Percentiles rank a stretch among this genome's conserved stretches.
phyloP scores from a whole-genome alignment of 2,113 vertebrate species.

The Ellobius talpinus region DNA sequence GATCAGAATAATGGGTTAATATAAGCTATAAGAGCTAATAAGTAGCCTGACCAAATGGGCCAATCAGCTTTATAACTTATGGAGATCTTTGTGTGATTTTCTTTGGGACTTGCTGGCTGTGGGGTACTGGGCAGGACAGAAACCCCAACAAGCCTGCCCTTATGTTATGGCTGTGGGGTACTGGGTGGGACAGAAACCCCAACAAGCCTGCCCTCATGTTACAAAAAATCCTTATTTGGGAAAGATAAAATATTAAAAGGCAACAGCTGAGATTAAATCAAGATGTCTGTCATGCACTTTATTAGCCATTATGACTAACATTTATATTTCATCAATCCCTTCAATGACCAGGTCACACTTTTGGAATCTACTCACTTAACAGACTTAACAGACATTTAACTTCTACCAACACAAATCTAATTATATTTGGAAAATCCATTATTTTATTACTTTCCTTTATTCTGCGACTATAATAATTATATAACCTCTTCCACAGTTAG shows the following conservation, averaged over 20 bases:
- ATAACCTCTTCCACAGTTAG: neutral
- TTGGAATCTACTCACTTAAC: neutral
- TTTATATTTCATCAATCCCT: neutral
- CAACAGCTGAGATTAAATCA: neutral
- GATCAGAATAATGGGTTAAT: too few species aligned
- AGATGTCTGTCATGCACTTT: neutral
- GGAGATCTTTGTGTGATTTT: too few species aligned
- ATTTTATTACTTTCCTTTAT: neutral
- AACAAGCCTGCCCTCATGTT: too few species aligned
- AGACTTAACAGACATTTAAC: neutral
- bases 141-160: too few species aligned
- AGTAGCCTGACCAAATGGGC: too few species aligned
- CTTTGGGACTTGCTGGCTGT: too few species aligned
- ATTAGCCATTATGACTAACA: neutral
- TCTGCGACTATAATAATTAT: neutral
- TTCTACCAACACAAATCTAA: neutral
- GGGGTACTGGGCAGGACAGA: too few species aligned
- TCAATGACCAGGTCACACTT: neutral
- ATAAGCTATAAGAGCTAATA: too few species aligned
- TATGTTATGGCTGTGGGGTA: too few species aligned
- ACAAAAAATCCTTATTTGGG: too few species aligned
- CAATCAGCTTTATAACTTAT: too few species aligned
- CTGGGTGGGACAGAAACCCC: too few species aligned
- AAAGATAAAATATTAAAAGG: neutral
- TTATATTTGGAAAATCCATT: neutral